A percentile compares a stretch with the other conserved stretches of the same genome.
These are phyloP conservation scores for Beroe ovata DNA, from an alignment of 37 sponge, comb jelly and placozoan genomes.

Conservation along the genomic window DNA sequence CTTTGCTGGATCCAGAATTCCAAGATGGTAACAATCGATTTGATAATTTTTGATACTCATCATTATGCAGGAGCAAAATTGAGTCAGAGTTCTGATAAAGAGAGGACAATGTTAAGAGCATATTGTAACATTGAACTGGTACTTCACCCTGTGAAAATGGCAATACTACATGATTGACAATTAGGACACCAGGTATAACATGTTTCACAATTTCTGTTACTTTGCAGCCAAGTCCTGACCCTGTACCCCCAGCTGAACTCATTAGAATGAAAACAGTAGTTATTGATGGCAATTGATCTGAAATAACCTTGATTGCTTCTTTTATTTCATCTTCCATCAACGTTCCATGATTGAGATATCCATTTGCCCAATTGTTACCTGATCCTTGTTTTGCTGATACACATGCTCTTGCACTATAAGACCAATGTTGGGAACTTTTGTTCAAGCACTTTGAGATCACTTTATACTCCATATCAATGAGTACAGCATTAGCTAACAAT, in stretches of 20 bases:
- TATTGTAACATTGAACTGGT: constrained; percentile 26
- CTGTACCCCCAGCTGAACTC: constrained; percentile 65
- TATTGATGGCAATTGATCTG: not conserved
- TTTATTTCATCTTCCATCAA: constrained; percentile 34
- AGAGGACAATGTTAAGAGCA: constrained; percentile 22
- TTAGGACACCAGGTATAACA: constrained; percentile 7
- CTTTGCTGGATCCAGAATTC: not conserved
- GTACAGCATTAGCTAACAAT: constrained; percentile 22
- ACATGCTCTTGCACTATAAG: constrained; percentile 6
- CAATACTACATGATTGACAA: constrained; percentile 33
- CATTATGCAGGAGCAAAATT: constrained; percentile 5
- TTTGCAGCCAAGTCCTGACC: constrained; percentile 52
- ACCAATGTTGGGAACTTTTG: not conserved
- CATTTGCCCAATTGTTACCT: constrained; percentile 65
- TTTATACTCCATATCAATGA: constrained; percentile 49
- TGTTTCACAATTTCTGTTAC: constrained; percentile 28
- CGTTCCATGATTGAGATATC: constrained; percentile 10
- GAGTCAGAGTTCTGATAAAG: constrained; percentile 57
- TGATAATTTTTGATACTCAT: not conserved
- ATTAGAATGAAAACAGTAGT: constrained; percentile 7
- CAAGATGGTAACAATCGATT: not conserved
- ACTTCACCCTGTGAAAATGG: constrained; percentile 61
- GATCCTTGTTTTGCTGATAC: constrained; percentile 51
- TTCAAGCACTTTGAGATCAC: not conserved
- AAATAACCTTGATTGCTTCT: not conserved